Conservation (phyloP, 64 coral and sea anemone genomes). For the Pachyseris speciosa region DNA sequence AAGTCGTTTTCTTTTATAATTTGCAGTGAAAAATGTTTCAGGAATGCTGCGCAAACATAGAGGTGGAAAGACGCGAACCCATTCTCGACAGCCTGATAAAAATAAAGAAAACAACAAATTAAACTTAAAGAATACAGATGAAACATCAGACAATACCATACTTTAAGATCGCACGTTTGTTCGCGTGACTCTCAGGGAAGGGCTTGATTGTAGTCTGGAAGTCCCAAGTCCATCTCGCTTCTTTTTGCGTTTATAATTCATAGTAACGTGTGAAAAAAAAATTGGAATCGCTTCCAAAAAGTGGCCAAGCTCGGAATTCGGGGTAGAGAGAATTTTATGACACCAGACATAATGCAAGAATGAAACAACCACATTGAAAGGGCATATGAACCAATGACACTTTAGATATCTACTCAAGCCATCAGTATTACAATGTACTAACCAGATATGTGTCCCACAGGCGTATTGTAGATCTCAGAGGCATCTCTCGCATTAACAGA, state of each 20-base stretch:
- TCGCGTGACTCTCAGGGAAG: background rate
- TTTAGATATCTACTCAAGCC: background rate
- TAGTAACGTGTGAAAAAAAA: too few relatives aligned
- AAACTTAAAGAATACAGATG: background rate
- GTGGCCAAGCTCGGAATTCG: too few relatives aligned
- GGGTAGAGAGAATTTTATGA: too few relatives aligned
- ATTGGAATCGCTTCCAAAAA: too few relatives aligned
- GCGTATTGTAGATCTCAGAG: conserved; percentile 92
- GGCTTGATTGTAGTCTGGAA: background rate
- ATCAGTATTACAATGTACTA: background rate
- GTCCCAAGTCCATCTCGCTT: too few relatives aligned
- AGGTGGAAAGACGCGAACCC: conserved; percentile 94
- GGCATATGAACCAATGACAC: too few relatives aligned
- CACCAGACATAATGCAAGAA: too few relatives aligned
- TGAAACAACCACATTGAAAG: too few relatives aligned
- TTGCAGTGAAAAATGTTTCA: conserved; percentile 90
- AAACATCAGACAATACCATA: too few relatives aligned
- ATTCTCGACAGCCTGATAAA: conserved; percentile 85
- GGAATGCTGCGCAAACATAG: conserved; percentile 96
- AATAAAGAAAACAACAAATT: background rate
- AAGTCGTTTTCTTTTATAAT: conserved; percentile 86
- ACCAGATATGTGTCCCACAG: conserved; percentile 98
- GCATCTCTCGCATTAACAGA: conserved; percentile 97
- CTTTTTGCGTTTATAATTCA: too few relatives aligned
- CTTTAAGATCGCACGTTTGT: too few relatives aligned